Percentiles rank a stretch among this genome's conserved stretches.
These are phyloP conservation scores for Orgyia antiqua DNA, from an alignment of 2,888 invertebrate species.

Conservation along the genomic window DNA sequence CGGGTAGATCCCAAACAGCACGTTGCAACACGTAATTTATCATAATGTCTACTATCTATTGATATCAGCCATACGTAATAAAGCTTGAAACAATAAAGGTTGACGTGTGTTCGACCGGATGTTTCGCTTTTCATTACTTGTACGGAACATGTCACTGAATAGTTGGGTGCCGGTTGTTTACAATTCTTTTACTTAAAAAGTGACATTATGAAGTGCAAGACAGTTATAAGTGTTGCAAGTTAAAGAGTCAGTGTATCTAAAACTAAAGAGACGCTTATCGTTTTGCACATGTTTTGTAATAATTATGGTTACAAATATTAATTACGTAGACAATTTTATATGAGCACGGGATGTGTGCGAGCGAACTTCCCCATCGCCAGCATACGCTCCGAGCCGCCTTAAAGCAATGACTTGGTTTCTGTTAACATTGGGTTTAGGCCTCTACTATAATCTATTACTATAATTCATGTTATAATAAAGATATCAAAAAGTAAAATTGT, in stretches of 20 bases:
- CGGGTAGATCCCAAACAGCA: conserved; percentile 69
- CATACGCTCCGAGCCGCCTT: conserved; percentile 30
- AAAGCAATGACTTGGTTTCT: too few species aligned
- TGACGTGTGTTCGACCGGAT: conserved; percentile 60
- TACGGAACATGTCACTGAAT: conserved; percentile 63
- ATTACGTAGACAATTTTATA: conserved; percentile 63
- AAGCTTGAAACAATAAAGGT: conserved; percentile 69
- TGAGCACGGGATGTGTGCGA: conserved; percentile 38
- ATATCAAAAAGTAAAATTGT: too few species aligned
- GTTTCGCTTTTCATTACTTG: conserved; percentile 59
- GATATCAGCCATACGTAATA: conserved; percentile 63
- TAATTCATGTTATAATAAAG: too few species aligned
- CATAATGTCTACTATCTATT: conserved; percentile 51
- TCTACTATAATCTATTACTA: too few species aligned
- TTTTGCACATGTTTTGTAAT: conserved; percentile 77
- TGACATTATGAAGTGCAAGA: conserved; percentile 58
- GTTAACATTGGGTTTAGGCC: too few species aligned
- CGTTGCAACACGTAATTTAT: conserved; percentile 64
- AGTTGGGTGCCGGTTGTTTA: conserved; percentile 71
- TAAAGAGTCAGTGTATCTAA: conserved; percentile 68
- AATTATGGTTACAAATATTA: conserved; percentile 60
- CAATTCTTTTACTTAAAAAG: conserved; percentile 57
- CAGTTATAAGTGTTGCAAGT: conserved; percentile 64
- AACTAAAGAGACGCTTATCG: conserved; percentile 69
- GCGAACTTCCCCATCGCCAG: conserved; percentile 54